Conservation (phyloP, 2,888 invertebrate species). For the Tholera decimalis region DNA sequence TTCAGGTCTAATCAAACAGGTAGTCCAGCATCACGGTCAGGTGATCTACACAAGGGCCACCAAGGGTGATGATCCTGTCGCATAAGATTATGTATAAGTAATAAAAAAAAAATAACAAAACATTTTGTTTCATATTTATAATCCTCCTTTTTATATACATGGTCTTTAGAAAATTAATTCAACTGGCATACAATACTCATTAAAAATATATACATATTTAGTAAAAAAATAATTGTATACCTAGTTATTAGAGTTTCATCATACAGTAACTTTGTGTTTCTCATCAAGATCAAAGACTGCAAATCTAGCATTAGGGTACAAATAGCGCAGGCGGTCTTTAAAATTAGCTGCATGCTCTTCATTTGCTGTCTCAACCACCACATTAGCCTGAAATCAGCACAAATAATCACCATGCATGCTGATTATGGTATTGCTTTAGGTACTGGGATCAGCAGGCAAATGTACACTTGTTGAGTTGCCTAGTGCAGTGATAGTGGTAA, state of each 20-base stretch:
- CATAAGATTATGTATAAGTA: conserved; percentile 91
- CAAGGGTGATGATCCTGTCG: conserved; percentile 97
- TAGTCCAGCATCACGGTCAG: conserved; percentile 99
- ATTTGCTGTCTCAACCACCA: conserved; percentile 85
- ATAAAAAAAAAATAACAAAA: conserved; percentile 76
- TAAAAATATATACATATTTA: conserved; percentile 2
- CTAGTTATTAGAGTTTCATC: conserved; percentile 50
- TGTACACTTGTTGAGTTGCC: neutral
- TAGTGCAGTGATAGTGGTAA: neutral
- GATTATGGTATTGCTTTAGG: neutral
- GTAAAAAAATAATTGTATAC: neutral
- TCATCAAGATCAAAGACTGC: conserved; percentile 79
- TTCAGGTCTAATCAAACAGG: conserved; percentile 97
- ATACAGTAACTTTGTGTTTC: conserved; percentile 72
- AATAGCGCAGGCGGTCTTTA: conserved; percentile 78
- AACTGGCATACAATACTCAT: neutral
- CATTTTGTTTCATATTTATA: conserved; percentile 43
- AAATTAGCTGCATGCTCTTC: conserved; percentile 81
- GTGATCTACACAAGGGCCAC: conserved; percentile 99
- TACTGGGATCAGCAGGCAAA: neutral
- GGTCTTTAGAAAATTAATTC: neutral
- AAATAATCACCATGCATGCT: conserved; percentile 10
- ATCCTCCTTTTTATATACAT: conserved; percentile 35
- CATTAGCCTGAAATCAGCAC: conserved; percentile 79
- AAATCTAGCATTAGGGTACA: conserved; percentile 82